Evolutionary conservation across 2,888 invertebrate genomes (phyloP), one percentile per base, ranked within the genome.

Genomic region (Cosmia pyralina): DNA sequence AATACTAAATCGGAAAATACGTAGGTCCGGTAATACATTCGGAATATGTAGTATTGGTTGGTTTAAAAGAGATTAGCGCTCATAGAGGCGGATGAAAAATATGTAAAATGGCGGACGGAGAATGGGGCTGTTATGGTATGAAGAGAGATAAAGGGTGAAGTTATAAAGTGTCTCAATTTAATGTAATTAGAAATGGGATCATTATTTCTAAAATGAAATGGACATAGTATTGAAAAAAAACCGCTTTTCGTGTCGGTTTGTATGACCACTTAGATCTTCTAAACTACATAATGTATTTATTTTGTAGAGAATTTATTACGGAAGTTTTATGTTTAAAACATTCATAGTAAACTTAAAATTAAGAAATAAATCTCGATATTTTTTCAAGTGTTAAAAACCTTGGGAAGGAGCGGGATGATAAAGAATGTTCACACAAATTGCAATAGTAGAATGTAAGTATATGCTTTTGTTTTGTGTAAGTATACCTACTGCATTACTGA

Each of bases 1-100:
- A 94, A 95, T 95, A 94, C 94, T 91, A 94, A 95, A 93, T 88
- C 83, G 83, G 85, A 85, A 88, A 88, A 88, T 88, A 81, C 77
- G 81, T 77, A 76, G 69, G 64, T 60, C 58, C 69, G 44, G 75
- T 82, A 82, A 78, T 75, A 67, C 64, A 82, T 82, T 70, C 77
- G 59, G 69, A 80, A 83, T 75, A 82, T 81, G 80, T 71, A 70
- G 81, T 75, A 83, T 77, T 82, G 82, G 73, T 76, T 44, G 80
- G 85, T 72, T 87, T 82, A 87, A 86, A 79, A 84, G 76, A 70
- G 77, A 80, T 83, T 84, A 77, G 73, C 72, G 76, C 70, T 57
- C 77, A 84, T 78, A 84, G 75, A 84, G 64, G 77, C 66, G 38
- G 41, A 38, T 73, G 63, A 59, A 72, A 82, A 78, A 83, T 74